Evolutionary conservation across 2,797 vertebrate genomes (phyloP), one percentile per base, ranked within the genome.

Genomic region (Xyrichtys novacula): DNA sequence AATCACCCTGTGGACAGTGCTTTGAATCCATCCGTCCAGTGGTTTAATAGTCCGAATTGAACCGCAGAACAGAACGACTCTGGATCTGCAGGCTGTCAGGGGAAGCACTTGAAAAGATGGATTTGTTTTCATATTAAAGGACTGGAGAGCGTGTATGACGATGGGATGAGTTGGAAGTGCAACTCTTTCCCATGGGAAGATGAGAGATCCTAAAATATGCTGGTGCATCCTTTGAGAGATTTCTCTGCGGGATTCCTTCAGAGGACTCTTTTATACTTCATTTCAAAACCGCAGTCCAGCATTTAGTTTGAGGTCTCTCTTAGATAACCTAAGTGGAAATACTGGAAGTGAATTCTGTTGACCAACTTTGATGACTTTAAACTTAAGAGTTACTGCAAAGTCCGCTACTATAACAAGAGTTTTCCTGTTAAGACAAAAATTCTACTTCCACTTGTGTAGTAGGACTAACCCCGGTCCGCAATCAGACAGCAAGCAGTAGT

Each of bases 11-110:
- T 63, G 78, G 84, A 90, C 80, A 77, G 66, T 69, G 80, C 85
- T 90, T 87, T 88, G 87, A 86, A 81, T 85, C 85, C 64, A 78
- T 89, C 84, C 85, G 83, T 89, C 83, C 66, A 38, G 69, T 77
- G 80, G 83, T 87, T 91, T 88, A 85, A 87, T 80, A 74, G 88
- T 78, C 68, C 5, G 40, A 80, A 65, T 78, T 78, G 71, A 90
- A 76, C 49, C 23, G 19, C 19, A 20, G 74, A 77, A 59, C 71
- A 74, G 64, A 71, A n/a, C 20, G 22, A 52, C 76, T 81, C 53
- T 25, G 14, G 29, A 55, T 49, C 78, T 52, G 71, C 59, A 56
- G 65, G 20, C 74, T 68, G 62, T 74, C 74, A 57, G 74, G 55
- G 58, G 55, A 60, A 76, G 56, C 52, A 62, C 64, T 63, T 76